Evolutionary conservation across 2,888 invertebrate genomes (phyloP), one percentile per base, ranked within the genome.

Genomic region (Drosophila nr. perissopoda): DNA sequence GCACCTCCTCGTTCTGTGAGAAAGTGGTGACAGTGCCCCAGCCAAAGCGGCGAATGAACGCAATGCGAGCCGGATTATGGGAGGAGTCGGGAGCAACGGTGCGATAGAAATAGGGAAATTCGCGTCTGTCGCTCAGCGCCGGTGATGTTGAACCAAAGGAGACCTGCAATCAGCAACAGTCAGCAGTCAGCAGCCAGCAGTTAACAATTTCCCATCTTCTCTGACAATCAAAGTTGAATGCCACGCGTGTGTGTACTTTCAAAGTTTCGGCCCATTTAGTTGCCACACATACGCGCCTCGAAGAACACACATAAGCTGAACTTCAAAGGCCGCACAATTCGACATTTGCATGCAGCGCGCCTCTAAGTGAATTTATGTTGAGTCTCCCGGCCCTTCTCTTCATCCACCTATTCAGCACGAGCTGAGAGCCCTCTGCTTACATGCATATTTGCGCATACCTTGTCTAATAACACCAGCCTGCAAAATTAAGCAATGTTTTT

Each of bases 91-190:
- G 97, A 1, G 98, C 96, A 2, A 97, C 97, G 0, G 98, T 97
- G 46, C 98, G 95, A 93, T 97, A 97, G 94, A 98, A 98, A 46
- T 97, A 95, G 2, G 97, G 97, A 92, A 97, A 98, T 93, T 98
- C 97, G 42, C 96, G 96, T 33, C 97, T 95, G 93, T 98, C 98
- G 83, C 98, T 98, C 63, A 98, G 94, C 0, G 97, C 97, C 21
- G 98, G 98, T 0, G 98, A 97, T 27, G 96, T 97, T 0, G 98
- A 97, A 3, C 98, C 98, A 91, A 97, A 98, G 0, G 98, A 98
- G 42, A 98, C 96, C 97, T 97, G 92, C 48, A 92, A 89, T 80
- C 82, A 79, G 53, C 13, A 38, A n/a, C 29, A 59, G 54, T 62
- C 64, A 65, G 57, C 67, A 67, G 53, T 38, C 74, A 77, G 29